Evolutionary conservation across 2,797 vertebrate genomes (phyloP), one percentile per base, ranked within the genome.

Genomic region (Crenichthys baileyi): DNA sequence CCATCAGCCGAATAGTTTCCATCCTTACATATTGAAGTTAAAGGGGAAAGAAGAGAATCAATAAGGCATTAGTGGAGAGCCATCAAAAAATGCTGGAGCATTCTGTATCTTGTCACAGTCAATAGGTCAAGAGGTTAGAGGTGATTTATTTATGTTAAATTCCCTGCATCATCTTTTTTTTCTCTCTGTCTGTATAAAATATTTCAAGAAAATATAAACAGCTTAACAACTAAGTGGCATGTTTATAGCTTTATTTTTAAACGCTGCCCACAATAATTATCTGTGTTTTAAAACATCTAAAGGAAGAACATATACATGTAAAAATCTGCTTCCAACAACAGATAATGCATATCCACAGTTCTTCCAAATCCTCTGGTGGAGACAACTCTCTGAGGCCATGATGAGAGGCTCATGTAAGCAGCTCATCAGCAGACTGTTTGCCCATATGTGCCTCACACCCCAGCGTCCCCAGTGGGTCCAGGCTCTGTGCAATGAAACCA

Each of bases 381-480:
- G 84, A 83, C 55, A 70, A 90, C 83, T 92, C 83, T 94, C 90
- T 74, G 46, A 91, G 87, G 87, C 89, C 88, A 86, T 83, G 81
- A 91, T 89, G 91, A 91, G 93, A 91, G 86, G 90, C 90, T 92
- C 83, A 89, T 89, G 90, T 89, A 93, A 93, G 91, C 93, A 94
- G 94, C 93, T 94, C 93, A 92, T 93, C 90, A 90, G 87, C 94
- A 93, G 92, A 92, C 92, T 92, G 93, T 90, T 88, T 91, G 90
- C 86, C 93, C 95, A 95, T 96, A 95, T 96, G 95, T 92, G 93
- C 91, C 85, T 93, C 90, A 93, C 93, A 92, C 94, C 89, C 92
- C 87, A 85, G 26, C 24, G 85, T 95, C 95, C 94, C 95, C 87
- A 87, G 91, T 91, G 93, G 93, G 86, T 87, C 89, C 44, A 76